phyloP scores from a whole-genome alignment of 2,113 vertebrate species.

The Scopus umbretta region DNA sequence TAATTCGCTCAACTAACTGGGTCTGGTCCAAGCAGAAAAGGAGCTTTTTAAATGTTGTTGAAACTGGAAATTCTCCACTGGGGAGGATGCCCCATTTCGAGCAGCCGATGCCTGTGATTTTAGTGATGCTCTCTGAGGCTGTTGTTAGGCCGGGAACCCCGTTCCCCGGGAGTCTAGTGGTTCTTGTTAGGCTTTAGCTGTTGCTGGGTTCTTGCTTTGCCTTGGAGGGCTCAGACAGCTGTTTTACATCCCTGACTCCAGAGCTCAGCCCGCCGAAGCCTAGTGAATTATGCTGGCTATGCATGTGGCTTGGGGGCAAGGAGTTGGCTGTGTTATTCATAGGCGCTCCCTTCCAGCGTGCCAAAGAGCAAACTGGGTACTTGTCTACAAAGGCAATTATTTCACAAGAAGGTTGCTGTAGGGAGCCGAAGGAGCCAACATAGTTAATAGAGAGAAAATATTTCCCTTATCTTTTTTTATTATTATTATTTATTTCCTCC shows the following conservation, averaged over 20 bases:
- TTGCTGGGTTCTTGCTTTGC: neutral
- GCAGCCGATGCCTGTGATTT: neutral
- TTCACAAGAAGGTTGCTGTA: slow-evolving; percentile 54
- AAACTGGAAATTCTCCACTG: neutral
- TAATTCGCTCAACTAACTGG: neutral
- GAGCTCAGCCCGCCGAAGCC: neutral
- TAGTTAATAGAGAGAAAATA: neutral
- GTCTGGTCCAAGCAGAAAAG: neutral
- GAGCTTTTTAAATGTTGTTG: neutral
- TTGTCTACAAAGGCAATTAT: slow-evolving; percentile 62
- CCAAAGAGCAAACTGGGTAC: slow-evolving; percentile 47
- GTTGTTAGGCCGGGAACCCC: neutral
- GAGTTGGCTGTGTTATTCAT: slow-evolving; percentile 40
- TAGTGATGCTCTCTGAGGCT: neutral
- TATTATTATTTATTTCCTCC: neutral
- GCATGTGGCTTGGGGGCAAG: slow-evolving; percentile 58
- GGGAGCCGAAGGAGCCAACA: slow-evolving; percentile 40
- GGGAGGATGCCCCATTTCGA: neutral
- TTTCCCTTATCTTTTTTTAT: neutral
- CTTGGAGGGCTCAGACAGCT: slow-evolving; percentile 38
- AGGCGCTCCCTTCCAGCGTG: slow-evolving; percentile 45
- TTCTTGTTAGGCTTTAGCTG: neutral
- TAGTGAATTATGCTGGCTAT: slow-evolving; percentile 51
- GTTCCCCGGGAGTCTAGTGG: neutral
- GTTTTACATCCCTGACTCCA: slow-evolving; percentile 46